phyloP scores from a whole-genome alignment of 1,140 invertebrate genomes.

The Brachionus koreanus region DNA sequence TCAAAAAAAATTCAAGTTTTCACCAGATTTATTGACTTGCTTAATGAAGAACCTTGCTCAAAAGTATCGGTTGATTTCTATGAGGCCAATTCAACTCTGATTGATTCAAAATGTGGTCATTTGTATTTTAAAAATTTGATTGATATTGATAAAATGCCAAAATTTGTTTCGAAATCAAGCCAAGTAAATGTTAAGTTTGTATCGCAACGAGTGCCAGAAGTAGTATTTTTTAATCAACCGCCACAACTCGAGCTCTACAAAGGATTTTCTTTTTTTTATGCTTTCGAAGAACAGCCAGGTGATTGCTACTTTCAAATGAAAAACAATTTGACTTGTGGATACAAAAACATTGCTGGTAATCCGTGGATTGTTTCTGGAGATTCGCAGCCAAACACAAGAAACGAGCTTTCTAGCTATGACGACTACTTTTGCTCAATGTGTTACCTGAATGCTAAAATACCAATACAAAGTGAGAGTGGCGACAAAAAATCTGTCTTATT shows the following conservation, averaged over 20 bases:
- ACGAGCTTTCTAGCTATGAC: not conserved
- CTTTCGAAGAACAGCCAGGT: constrained; percentile 2
- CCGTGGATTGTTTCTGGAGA: not conserved
- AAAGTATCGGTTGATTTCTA: constrained; percentile 2
- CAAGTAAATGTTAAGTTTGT: constrained; percentile 33
- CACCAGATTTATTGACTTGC: constrained; percentile 7
- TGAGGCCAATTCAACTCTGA: not conserved
- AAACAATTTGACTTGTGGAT: constrained; percentile 18
- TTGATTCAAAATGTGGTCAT: constrained; percentile 33
- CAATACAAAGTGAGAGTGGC: not conserved
- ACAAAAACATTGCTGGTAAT: not conserved
- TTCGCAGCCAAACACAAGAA: not conserved
- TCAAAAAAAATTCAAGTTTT: constrained; percentile 20
- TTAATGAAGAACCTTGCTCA: constrained; percentile 24
- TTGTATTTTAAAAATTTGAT: not conserved
- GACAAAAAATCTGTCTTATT: not conserved
- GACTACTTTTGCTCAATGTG: constrained; percentile 23
- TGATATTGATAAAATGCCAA: not conserved
- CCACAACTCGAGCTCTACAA: not conserved
- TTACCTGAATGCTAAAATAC: not conserved
- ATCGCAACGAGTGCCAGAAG: not conserved
- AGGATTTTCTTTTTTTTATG: constrained; percentile 22
- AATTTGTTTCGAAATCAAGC: not conserved
- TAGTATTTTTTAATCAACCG: not conserved
- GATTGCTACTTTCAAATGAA: constrained; percentile 37